Evolutionary conservation across 1,140 invertebrate species (phyloP), one percentile per base, ranked within the genome.

Genomic region (Globodera rostochiensis): DNA sequence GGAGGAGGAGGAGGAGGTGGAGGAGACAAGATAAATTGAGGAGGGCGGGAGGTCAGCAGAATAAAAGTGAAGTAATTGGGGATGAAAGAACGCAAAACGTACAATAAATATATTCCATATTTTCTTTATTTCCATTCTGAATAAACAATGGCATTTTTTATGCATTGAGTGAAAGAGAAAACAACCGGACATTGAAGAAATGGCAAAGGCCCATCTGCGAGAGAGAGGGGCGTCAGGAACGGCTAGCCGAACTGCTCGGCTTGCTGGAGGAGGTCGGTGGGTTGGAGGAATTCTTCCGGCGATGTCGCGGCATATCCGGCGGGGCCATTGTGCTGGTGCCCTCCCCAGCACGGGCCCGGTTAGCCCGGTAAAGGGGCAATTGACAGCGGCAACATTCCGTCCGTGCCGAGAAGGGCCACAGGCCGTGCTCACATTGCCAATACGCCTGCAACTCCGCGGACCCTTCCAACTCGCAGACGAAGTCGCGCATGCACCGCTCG

Each of bases 331-430:
- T 71, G 25, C 25, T 6, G 36, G 73, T 36, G 47, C 13, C 50
- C 6, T 79, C 77, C 13, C 21, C 77, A 19, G 49, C 74, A 9
- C 57, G 9, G 9, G 21, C 3, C 5, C 66, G 57, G 47, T 81
- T 71, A 25, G 81, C 50, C 36, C 67, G 57, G 53, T 86, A 87
- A 21, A 87, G 79, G 8, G 64, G 64, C 36, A 73, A 80, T 79
- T 89, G 88, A 71, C 88, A 89, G 45, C 74, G 76, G 74, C 88
- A 89, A 25, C 89, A 88, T 70, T 89, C 87, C 19, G 88, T 86
- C 60, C 82, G 83, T 36, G 86, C 86, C 50, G 83, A 81, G 13
- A 87, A 82, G 6, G 86, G 80, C 47, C 83, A 76, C 4, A 88
- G 64, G 8, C 80, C 86, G 74, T 89, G 87, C 9, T 87, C 82